Evolutionary conservation across 2,888 invertebrate species (phyloP), one percentile per base, ranked within the genome.

Genomic region (Cerastis leucographa): DNA sequence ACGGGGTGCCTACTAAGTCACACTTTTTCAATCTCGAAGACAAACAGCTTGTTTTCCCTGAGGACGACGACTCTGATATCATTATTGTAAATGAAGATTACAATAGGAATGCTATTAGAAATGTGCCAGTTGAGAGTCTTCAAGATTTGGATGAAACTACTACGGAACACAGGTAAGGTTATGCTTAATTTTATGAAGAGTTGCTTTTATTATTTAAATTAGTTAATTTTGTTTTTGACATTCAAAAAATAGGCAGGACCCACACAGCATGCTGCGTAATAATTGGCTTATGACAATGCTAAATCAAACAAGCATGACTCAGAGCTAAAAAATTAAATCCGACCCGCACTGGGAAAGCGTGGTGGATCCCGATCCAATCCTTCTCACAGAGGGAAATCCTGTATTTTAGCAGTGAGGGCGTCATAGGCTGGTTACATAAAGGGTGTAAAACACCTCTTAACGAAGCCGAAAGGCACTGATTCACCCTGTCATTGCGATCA

Each of bases 71-170:
- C 85, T 94, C 95, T 3, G 95, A 96, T 84, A 96, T 96, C 1
- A 95, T 96, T 62, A 96, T 96, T 68, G 95, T 96, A 0, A 95
- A 96, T 84, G 96, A 96, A 87, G 95, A 95, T 89, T 94, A 93
- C 80, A 93, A 90, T 74, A 93, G 89, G 66, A 94, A 95, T 75
- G 88, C 86, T 1, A 90, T 94, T 69, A 93, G 94, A 69, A 93
- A 97, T 56, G 85, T 76, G 11, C 78, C 74, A n/a, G 86, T 90
- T 22, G 91, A 92, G 40, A 90, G 86, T 86, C 81, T 92, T 40
- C 92, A 89, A 71, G 87, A 91, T 72, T 74, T 88, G 71, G 89
- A 91, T 75, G 92, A 92, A 49, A 90, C 90, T n/a, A 92, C 92
- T 0, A 92, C 92, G 0, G 90, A 90, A 79, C 87, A 80, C 12